Conservation (phyloP, 2,797 vertebrate genomes). For the Labroides dimidiatus region DNA sequence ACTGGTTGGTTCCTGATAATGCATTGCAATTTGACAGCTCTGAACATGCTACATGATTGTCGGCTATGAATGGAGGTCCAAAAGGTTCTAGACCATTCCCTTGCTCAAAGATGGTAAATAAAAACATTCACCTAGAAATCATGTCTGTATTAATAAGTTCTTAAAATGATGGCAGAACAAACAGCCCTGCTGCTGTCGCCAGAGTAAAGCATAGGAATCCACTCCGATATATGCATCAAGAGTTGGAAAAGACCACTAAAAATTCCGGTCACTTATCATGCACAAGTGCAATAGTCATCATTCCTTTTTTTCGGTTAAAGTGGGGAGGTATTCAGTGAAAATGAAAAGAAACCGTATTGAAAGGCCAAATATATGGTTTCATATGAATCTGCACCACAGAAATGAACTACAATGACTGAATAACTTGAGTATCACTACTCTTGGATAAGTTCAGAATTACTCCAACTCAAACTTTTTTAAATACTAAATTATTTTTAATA, state of each 20-base stretch:
- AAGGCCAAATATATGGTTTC: constrained; percentile 39
- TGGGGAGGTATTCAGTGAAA: constrained; percentile 16
- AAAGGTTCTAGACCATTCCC: constrained; percentile 23
- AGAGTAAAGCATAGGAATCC: constrained; percentile 34
- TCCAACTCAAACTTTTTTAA: neutral
- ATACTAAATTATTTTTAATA: neutral
- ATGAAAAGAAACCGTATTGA: constrained; percentile 60
- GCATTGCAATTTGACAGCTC: constrained; percentile 30
- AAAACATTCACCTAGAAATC: constrained; percentile 38
- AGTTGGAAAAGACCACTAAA: constrained; percentile 48
- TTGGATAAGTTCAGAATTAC: constrained; percentile 31
- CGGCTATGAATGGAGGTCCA: constrained; percentile 47
- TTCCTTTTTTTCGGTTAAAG: constrained; percentile 40
- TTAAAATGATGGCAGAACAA: constrained; percentile 48
- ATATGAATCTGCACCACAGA: constrained; percentile 48
- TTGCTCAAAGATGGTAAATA: constrained; percentile 44
- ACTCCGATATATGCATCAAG: constrained; percentile 27
- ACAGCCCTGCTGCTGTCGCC: constrained; percentile 72
- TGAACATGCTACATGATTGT: constrained; percentile 59
- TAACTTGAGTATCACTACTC: constrained; percentile 49
- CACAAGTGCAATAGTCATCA: constrained; percentile 39
- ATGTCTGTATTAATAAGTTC: constrained; percentile 37
- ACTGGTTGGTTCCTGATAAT: constrained; percentile 36
- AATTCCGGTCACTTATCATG: constrained; percentile 33
- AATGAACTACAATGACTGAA: constrained; percentile 57